Evolutionary conservation across 2,797 vertebrate species (phyloP).

Genomic region (Oophaga sylvatica): DNA sequence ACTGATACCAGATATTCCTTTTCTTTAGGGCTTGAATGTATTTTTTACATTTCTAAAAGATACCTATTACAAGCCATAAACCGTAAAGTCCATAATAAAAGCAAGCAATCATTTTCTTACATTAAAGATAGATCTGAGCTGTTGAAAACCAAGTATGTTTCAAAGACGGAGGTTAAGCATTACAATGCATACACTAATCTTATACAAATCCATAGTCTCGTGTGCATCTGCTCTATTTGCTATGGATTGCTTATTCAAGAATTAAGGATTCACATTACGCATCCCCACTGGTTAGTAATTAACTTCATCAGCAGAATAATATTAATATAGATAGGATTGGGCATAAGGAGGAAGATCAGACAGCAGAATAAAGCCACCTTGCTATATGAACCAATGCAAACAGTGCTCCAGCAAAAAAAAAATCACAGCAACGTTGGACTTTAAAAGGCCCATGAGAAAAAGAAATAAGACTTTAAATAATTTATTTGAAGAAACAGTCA

Average conservation of each 20-base stretch:
- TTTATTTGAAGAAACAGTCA: slow-evolving; percentile 92
- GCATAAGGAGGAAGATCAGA: slow-evolving; percentile 18
- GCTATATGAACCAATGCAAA: slow-evolving; percentile 45
- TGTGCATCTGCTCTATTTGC: slow-evolving; percentile 46
- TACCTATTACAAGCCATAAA: background rate
- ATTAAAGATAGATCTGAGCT: background rate
- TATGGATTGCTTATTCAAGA: slow-evolving; percentile 56
- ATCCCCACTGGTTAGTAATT: slow-evolving; percentile 59
- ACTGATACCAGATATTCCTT: background rate
- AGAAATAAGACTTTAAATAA: slow-evolving; percentile 87
- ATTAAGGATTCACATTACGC: slow-evolving; percentile 53
- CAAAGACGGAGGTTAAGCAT: slow-evolving; percentile 27
- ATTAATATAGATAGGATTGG: slow-evolving; percentile 55
- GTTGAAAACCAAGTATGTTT: slow-evolving; percentile 9
- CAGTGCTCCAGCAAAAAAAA: slow-evolving; percentile 18
- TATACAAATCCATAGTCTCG: slow-evolving; percentile 48
- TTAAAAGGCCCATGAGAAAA: slow-evolving; percentile 86
- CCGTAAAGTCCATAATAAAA: background rate
- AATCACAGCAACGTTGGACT: slow-evolving; percentile 76
- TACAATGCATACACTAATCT: slow-evolving; percentile 50
- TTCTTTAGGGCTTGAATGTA: background rate
- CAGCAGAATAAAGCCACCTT: slow-evolving; percentile 41
- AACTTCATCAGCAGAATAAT: slow-evolving; percentile 60
- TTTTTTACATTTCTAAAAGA: background rate
- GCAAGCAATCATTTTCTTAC: background rate